phyloP scores from a whole-genome alignment of 2,113 vertebrate species.

The Origma solitaria region DNA sequence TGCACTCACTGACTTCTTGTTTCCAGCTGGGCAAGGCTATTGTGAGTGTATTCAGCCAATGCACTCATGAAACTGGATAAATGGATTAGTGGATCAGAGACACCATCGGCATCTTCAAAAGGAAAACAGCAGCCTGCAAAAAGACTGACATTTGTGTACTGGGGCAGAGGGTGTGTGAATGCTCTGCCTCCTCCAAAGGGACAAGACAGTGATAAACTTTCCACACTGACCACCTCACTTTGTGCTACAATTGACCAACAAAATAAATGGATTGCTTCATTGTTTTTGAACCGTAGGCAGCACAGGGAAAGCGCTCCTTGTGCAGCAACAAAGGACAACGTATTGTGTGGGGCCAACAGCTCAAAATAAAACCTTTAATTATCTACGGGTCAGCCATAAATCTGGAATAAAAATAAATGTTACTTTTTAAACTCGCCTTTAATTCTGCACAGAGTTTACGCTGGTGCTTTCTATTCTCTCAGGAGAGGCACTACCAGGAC shows the following conservation, averaged over 20 bases:
- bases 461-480: neutral
- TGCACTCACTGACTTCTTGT: slow-evolving; percentile 72
- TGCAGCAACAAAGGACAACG: slow-evolving; percentile 74
- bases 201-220: slow-evolving; percentile 90
- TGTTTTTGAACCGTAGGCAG: slow-evolving; percentile 78
- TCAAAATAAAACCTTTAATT: slow-evolving; percentile 82
- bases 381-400: slow-evolving; percentile 78
- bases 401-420: slow-evolving; percentile 63
- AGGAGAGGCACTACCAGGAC: neutral
- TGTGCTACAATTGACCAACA: slow-evolving; percentile 75
- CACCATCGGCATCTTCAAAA: slow-evolving; percentile 78
- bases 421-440: slow-evolving; percentile 54
- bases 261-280: slow-evolving; percentile 86
- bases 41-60: slow-evolving; percentile 73
- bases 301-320: slow-evolving; percentile 73
- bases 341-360: slow-evolving; percentile 73
- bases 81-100: slow-evolving; percentile 83
- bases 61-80: slow-evolving; percentile 81
- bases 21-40: slow-evolving; percentile 76
- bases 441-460: neutral
- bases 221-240: slow-evolving; percentile 75
- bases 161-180: slow-evolving; percentile 77
- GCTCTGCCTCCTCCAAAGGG: slow-evolving; percentile 78
- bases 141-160: slow-evolving; percentile 72
- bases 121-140: slow-evolving; percentile 75